Conservation (phyloP, 2,888 invertebrate genomes). For the Ophioninae sp. region DNA sequence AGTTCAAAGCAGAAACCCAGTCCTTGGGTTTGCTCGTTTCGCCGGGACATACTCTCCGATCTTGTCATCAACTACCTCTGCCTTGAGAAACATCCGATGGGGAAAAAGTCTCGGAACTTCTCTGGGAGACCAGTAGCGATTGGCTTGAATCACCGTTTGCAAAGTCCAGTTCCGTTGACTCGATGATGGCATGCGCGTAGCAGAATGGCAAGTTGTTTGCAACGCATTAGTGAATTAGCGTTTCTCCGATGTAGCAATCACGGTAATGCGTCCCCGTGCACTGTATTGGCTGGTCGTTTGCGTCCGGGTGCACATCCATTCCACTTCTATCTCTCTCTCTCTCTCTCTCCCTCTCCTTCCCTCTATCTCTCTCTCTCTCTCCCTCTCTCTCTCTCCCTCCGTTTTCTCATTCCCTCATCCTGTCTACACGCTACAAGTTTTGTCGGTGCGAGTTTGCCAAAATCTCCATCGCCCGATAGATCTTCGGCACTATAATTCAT, state of each 20-base stretch:
- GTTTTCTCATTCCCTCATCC: not conserved
- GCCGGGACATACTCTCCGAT: not conserved
- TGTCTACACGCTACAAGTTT: not conserved
- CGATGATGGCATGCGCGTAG: conserved; percentile 40
- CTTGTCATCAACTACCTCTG: not conserved
- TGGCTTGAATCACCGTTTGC: not conserved
- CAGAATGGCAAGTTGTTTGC: conserved; percentile 53
- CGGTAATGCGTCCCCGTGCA: conserved; percentile 73
- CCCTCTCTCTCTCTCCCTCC: not conserved
- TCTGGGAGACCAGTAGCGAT: not conserved
- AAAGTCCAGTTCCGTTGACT: not conserved
- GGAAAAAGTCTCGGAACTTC: not conserved
- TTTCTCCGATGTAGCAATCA: conserved; percentile 77
- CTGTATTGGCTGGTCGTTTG: conserved; percentile 36
- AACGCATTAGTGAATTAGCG: conserved; percentile 79
- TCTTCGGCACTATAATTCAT: not conserved
- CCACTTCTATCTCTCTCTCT: not conserved
- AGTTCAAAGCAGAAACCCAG: not conserved
- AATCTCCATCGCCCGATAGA: not conserved
- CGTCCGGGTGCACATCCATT: not conserved
- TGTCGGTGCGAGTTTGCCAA: conserved; percentile 1
- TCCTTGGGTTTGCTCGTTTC: not conserved
- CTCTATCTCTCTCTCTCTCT: no score
- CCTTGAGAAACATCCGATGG: not conserved
- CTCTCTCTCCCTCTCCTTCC: conserved; percentile 5